phyloP scores from a whole-genome alignment of 2,113 vertebrate genomes.

The Chionis minor region DNA sequence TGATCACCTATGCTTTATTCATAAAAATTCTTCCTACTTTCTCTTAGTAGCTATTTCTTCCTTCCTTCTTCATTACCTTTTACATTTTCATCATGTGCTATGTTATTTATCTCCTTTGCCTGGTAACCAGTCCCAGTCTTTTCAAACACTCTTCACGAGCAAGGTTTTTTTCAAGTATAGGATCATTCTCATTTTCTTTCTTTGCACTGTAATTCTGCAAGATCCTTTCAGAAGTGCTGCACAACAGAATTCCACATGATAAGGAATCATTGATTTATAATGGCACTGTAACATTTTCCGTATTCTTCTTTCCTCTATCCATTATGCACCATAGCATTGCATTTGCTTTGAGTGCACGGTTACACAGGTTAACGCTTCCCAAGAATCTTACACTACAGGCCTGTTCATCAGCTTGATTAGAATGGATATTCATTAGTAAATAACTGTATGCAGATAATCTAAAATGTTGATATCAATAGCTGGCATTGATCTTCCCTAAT shows the following conservation, averaged over 20 bases:
- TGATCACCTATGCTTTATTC: not conserved
- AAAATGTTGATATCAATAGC: not conserved
- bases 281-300: not conserved
- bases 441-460: not conserved
- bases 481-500: not conserved
- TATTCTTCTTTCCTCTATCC: not conserved
- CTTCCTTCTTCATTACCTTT: not conserved
- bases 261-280: not conserved
- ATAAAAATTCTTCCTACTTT: not conserved
- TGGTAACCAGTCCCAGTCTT: not conserved
- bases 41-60: not conserved
- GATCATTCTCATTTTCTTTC: not conserved
- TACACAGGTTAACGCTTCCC: not conserved
- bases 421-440: not conserved
- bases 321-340: not conserved
- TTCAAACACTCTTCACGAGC: not conserved
- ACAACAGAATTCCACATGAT: not conserved
- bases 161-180: not conserved
- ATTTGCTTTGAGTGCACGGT: not conserved
- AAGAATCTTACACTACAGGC: not conserved
- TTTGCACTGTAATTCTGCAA: not conserved
- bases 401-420: not conserved
- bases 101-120: not conserved
- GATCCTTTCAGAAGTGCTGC: not conserved
- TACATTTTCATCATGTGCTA: not conserved